phyloP scores from a whole-genome alignment of 2,797 vertebrate genomes.

The Acrossocheilus wenchowensis region DNA sequence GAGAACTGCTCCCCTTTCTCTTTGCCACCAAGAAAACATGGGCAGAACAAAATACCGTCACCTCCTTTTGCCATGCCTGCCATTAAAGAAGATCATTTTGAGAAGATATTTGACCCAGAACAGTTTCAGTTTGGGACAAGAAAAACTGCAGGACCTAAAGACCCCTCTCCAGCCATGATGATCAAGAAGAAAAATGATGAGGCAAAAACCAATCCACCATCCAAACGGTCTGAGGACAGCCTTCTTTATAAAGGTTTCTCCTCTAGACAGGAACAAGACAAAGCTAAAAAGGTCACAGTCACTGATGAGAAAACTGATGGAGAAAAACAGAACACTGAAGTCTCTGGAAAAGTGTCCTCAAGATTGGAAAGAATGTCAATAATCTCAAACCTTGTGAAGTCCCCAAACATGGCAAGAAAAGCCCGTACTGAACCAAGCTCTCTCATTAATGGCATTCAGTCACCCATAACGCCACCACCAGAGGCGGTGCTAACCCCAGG shows the following conservation, averaged over 20 bases:
- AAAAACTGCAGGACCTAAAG: conserved; percentile 75
- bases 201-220: conserved; percentile 72
- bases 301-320: conserved; percentile 55
- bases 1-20: conserved; percentile 84
- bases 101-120: conserved; percentile 88
- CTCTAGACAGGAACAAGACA: conserved; percentile 56
- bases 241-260: conserved; percentile 78
- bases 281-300: conserved; percentile 62
- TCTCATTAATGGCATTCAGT: conserved; percentile 42
- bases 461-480: conserved; percentile 43
- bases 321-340: conserved; percentile 68
- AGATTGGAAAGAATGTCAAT: conserved; percentile 90
- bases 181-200: conserved; percentile 85
- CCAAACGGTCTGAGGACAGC: conserved; percentile 81
- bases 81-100: conserved; percentile 92
- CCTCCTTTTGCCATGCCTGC: conserved; percentile 88
- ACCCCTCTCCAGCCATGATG: conserved; percentile 81
- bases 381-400: conserved; percentile 84
- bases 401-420: conserved; percentile 66
- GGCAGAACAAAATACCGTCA: conserved; percentile 77
- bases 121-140: conserved; percentile 89
- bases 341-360: conserved; percentile 79
- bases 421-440: conserved; percentile 56
- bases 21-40: conserved; percentile 85
- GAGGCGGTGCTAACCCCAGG: conserved; percentile 38